A percentile compares a stretch with the other conserved stretches of the same genome.
Evolutionary conservation across 2,888 invertebrate genomes (phyloP).

Genomic region (Catotricha subobsoleta): DNA sequence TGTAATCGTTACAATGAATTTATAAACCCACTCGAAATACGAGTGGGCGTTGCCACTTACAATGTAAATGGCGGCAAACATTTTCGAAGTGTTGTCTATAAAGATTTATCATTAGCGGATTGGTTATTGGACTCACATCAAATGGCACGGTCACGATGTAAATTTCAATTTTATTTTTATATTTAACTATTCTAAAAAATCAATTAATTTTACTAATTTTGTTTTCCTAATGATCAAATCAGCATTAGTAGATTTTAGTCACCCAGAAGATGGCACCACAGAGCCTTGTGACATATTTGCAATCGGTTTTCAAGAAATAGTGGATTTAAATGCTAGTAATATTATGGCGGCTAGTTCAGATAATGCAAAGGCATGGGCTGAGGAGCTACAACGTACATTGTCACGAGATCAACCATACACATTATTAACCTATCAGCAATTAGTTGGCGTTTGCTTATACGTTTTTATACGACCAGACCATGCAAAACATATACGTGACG

Average conservation of each 20-base stretch:
- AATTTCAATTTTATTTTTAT: slow-evolving; percentile 10
- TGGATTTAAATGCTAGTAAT: slow-evolving; percentile 95
- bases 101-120: slow-evolving; percentile 68
- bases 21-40: slow-evolving; percentile 46
- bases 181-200: background rate
- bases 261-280: slow-evolving; percentile 25
- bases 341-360: slow-evolving; percentile 89
- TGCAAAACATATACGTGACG: slow-evolving; percentile 76
- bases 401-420: slow-evolving; percentile 75
- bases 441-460: slow-evolving; percentile 95
- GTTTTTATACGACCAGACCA: slow-evolving; percentile 81
- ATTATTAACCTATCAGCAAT: slow-evolving; percentile 78
- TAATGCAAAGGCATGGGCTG: slow-evolving; percentile 85
- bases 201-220: background rate
- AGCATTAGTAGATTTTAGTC: slow-evolving; percentile 30
- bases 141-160: slow-evolving; percentile 31
- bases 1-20: slow-evolving; percentile 68
- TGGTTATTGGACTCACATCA: slow-evolving; percentile 77
- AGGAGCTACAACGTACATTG: slow-evolving; percentile 81
- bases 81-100: slow-evolving; percentile 89
- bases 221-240: background rate
- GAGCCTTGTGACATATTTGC: slow-evolving; percentile 80
- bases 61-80: slow-evolving; percentile 99
- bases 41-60: slow-evolving; percentile 87
- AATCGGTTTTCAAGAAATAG: slow-evolving; percentile 97